Evolutionary conservation across 64 coral and sea anemone species (phyloP).

Genomic region (Dendronephthya gigantea): DNA sequence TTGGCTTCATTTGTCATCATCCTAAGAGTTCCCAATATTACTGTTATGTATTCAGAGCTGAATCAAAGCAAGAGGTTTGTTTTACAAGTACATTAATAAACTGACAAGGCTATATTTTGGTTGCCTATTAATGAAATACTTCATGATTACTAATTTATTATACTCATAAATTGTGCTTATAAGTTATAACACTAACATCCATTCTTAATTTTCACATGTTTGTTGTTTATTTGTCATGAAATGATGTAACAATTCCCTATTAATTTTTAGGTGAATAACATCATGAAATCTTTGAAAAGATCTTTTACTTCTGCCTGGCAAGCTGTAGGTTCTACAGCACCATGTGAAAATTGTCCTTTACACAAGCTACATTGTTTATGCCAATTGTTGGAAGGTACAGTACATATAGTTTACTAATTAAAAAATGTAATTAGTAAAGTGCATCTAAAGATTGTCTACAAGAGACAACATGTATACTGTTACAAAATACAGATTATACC

Average conservation of each 20-base stretch:
- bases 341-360: conserved; percentile 80
- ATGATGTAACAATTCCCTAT: background rate
- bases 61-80: conserved; percentile 61
- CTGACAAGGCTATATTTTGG: background rate
- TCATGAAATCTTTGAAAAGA: conserved; percentile 78
- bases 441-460: background rate
- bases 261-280: conserved; percentile 66
- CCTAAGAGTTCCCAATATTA: conserved; percentile 38
- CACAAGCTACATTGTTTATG: conserved; percentile 76
- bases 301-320: conserved; percentile 90
- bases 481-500: too few relatives aligned
- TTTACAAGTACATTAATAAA: background rate
- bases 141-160: too few relatives aligned
- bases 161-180: too few relatives aligned
- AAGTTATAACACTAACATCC: too few relatives aligned
- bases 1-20: conserved; percentile 95
- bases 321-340: conserved; percentile 54
- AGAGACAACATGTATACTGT: too few relatives aligned
- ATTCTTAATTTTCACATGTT: too few relatives aligned
- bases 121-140: too few relatives aligned
- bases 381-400: conserved; percentile 69
- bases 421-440: background rate
- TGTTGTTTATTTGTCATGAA: too few relatives aligned
- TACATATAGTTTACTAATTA: too few relatives aligned
- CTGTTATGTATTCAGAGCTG: conserved; percentile 89